Base-by-base conservation (phyloP, 2,888 invertebrate genomes). In the Machimus atricapillus region DNA sequence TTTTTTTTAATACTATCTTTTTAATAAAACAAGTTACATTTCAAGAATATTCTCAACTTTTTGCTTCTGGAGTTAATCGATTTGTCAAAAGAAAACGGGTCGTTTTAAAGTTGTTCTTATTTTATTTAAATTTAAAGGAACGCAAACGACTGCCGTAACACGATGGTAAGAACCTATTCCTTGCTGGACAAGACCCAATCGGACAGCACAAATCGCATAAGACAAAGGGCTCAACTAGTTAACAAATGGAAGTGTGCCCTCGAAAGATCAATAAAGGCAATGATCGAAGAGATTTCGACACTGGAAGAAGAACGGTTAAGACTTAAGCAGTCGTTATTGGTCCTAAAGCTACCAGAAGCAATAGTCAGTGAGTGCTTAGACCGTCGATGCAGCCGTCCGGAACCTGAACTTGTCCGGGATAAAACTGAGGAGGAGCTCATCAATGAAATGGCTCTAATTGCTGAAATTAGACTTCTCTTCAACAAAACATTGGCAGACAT, bases 331-430 rank as follows among this genome's bases (percentile, higher is more conserved):
- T 95, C 96, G 0, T 92, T 95, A 4, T 94, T 95, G 73, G 94
- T 95, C 0, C 90, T 96, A 5, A 95, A 95, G 91, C 91, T 96
- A 87, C 96, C 96, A 0, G 96, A 96, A 93, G 94, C 96, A 0
- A 97, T 97, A 89, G 95, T 95, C 0, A 95, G 94, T 87, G 97
- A 97, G 91, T 96, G 96, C 90, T 92, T 97, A 79, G 95, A 96
- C 66, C 93, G 96, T 52, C 93, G 97, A 74, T 94, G 95, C 0
- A 95, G 94, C 43, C 94, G 97, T 14, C 93, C 95, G 27, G 95
- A 95, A 90, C 94, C 95, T 0, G 97, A 97, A 92, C 93, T 97
- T 77, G 96, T 96, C 0, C 93, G 96, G 8, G 97, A 97, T 90
- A 92, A 94, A 81, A 95, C 96, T 12, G 97, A 97, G 91, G 95